Evolutionary conservation across 2,113 vertebrate species (phyloP).

Genomic region (Oriolus oriolus): DNA sequence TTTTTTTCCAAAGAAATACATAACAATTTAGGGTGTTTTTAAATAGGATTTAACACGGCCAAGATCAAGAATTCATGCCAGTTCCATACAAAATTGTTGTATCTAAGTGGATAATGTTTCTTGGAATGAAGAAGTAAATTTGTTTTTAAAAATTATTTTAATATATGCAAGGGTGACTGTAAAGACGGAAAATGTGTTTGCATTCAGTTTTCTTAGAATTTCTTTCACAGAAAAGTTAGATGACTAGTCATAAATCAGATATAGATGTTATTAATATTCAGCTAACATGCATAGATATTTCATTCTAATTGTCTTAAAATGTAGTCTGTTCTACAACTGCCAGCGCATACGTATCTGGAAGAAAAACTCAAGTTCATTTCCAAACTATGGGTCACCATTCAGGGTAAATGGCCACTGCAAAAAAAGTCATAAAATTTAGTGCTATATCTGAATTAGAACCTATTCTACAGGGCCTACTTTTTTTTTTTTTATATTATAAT

Average conservation of each 20-base stretch:
- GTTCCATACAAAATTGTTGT: background rate
- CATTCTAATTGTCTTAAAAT: background rate
- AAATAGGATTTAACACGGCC: background rate
- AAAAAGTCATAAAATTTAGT: background rate
- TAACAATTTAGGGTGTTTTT: background rate
- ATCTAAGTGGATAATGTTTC: background rate
- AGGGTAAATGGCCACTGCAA: background rate
- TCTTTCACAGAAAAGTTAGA: background rate
- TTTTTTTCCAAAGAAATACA: background rate
- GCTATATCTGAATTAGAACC: background rate
- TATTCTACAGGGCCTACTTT: background rate
- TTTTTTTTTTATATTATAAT: no score
- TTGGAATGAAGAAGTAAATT: background rate
- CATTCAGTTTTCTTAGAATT: background rate
- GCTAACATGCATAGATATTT: background rate
- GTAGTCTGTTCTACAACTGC: background rate
- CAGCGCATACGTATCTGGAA: background rate
- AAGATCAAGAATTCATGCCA: background rate
- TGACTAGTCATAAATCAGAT: background rate
- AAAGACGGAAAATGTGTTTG: background rate
- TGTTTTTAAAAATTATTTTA: background rate
- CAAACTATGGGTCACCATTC: background rate
- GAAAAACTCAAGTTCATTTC: background rate
- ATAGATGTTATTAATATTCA: background rate
- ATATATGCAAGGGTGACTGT: background rate